Base-by-base conservation (phyloP, 2,113 vertebrate species). In the Tenrec ecaudatus region DNA sequence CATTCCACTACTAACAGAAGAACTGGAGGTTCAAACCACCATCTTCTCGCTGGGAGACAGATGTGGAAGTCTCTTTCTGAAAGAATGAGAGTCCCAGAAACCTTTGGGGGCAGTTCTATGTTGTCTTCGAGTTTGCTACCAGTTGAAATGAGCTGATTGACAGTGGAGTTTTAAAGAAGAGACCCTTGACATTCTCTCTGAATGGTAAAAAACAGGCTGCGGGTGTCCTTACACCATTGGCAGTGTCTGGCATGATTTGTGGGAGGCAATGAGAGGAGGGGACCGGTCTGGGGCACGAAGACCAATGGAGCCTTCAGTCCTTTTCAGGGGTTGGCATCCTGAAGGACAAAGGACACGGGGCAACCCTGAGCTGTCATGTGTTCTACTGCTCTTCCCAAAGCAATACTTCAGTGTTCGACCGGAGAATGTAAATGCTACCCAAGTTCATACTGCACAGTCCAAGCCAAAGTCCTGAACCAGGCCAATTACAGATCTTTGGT, bases 221-320 rank as follows among this genome's bases (percentile, higher is more conserved):
- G 64, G 62, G n/a, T 38, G 36, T 36, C 82, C 82, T 87, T 60
- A 36, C 47, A 38, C 90, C 82, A 80, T 90, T 75, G 88, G 66
- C 25, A 29, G 76, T 82, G 17, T 40, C 85, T 87, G 90, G 88
- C 3, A 10, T n/a, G 53, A 58, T 23, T 89, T 84, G 47, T 86
- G 94, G 89, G 38, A 91, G 53, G 69, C 69, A 58, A 90, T 83
- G n/a, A 47, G 66, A 86, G 3, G 19, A 89, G 91, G 89, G 91
- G 57, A 53, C 75, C 31, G 29, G 81, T 40, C 84, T 79, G 31
- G 31, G 38, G 81, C 66, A 43, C 86, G 60, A 53, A 92, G 76
- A 82, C 62, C 27, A 15, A 69, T 25, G 84, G 68, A 16, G 62
- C 76, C 33, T n/a, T 43, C 43, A 47, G 58, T 53, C 43, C 23